A percentile compares a stretch with the other conserved stretches of the same genome.
These are phyloP conservation scores for Hermaeophaga mercurialis DNA, from an alignment of 2,888 invertebrate genomes.

Conservation along the genomic window DNA sequence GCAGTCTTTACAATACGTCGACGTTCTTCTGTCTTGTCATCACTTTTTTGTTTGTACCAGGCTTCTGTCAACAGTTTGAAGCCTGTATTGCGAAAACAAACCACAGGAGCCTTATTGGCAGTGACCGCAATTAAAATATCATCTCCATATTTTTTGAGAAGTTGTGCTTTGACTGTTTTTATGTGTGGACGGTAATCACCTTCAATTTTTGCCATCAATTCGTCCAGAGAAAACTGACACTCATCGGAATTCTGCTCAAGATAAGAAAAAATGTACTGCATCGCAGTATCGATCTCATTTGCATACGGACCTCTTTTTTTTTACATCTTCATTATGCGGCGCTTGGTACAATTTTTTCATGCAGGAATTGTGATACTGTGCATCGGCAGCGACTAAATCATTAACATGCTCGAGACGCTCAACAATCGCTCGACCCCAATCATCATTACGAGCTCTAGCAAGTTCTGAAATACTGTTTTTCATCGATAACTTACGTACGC, in stretches of 20 bases:
- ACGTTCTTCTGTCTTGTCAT: conserved; percentile 27
- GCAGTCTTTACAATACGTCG: conserved; percentile 34
- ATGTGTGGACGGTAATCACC: conserved; percentile 24
- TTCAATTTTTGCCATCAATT: conserved; percentile 30
- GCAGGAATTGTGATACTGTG: conserved; percentile 21
- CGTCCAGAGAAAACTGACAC: conserved; percentile 37
- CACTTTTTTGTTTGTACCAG: conserved; percentile 14
- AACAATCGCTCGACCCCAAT: conserved; percentile 25
- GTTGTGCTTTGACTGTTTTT: conserved; percentile 22
- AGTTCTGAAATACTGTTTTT: conserved; percentile 35
- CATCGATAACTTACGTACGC: conserved; percentile 33
- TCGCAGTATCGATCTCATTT: conserved; percentile 33
- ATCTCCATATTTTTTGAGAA: conserved; percentile 24
- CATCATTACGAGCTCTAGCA: conserved; percentile 31
- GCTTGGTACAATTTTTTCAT: conserved; percentile 27
- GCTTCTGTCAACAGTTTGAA: conserved; percentile 17
- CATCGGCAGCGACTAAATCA: too few species aligned
- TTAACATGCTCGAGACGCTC: conserved; percentile 14
- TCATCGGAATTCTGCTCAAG: conserved; percentile 14
- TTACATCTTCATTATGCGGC: conserved; percentile 10
- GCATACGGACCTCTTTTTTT: conserved; percentile 12
- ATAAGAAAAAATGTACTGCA: conserved; percentile 23
- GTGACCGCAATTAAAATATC: conserved; percentile 14
- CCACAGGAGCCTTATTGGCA: neutral
- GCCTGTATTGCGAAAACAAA: conserved; percentile 23